Conservation (phyloP, 2,888 invertebrate species). For the Anarsia innoxiella region DNA sequence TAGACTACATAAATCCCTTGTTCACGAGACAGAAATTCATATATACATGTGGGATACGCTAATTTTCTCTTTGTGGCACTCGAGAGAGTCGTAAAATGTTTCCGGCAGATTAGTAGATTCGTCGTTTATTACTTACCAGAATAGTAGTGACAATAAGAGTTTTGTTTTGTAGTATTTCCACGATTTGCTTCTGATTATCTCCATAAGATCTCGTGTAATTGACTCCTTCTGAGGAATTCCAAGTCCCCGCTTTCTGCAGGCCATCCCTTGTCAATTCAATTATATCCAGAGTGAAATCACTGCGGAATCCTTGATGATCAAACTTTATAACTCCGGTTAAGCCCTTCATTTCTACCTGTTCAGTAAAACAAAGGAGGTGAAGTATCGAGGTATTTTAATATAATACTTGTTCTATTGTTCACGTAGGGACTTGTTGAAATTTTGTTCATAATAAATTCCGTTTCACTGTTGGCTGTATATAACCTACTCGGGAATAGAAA, state of each 20-base stretch:
- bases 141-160: constrained; percentile 94
- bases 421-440: too few species aligned
- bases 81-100: constrained; percentile 41
- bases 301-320: constrained; percentile 94
- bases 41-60: constrained; percentile 36
- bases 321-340: constrained; percentile 94
- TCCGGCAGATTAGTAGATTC: constrained; percentile 29
- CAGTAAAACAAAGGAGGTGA: constrained; percentile 8
- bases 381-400: constrained; percentile 4
- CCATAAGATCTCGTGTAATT: constrained; percentile 91
- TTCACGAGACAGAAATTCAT: constrained; percentile 31
- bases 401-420: too few species aligned
- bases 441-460: too few species aligned
- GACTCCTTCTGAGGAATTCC: constrained; percentile 92
- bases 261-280: constrained; percentile 91
- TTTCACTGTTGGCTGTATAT: too few species aligned
- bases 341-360: constrained; percentile 92
- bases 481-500: too few species aligned
- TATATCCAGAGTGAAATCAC: constrained; percentile 93
- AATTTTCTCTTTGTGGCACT: constrained; percentile 46
- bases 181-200: constrained; percentile 90
- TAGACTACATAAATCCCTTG: constrained; percentile 34
- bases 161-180: constrained; percentile 92
- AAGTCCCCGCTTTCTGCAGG: constrained; percentile 88
- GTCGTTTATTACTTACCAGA: constrained; percentile 78